These are phyloP conservation scores for Noctua fimbriata DNA, from an alignment of 2,888 invertebrate species.

Conservation along the genomic window DNA sequence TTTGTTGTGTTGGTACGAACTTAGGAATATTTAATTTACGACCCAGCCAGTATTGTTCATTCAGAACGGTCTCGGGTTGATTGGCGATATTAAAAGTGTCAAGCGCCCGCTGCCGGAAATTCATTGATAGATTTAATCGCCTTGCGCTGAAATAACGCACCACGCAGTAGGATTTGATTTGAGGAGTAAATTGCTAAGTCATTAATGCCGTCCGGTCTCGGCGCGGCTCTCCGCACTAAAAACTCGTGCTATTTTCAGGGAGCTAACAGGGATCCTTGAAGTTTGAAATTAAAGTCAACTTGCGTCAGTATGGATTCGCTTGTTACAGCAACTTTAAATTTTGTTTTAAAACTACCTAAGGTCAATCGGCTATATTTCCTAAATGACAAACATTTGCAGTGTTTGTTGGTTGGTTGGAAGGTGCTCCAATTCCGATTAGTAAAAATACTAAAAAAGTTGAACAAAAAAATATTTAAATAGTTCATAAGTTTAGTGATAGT, in stretches of 20 bases:
- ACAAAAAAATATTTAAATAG: not conserved
- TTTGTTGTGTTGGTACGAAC: slow-evolving; percentile 77
- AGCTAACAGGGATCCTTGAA: slow-evolving; percentile 77
- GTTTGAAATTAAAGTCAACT: slow-evolving; percentile 74
- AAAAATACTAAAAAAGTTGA: not conserved
- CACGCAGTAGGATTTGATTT: slow-evolving; percentile 85
- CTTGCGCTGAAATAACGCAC: slow-evolving; percentile 85
- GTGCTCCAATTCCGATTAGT: not conserved
- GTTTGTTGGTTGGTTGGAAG: not conserved
- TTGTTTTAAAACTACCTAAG: slow-evolving; percentile 32
- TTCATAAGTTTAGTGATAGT: not conserved
- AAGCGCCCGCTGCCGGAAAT: slow-evolving; percentile 88
- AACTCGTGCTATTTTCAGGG: slow-evolving; percentile 84
- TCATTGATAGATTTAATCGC: slow-evolving; percentile 90
- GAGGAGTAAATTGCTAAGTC: slow-evolving; percentile 87
- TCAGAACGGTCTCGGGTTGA: slow-evolving; percentile 85
- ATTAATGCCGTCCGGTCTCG: slow-evolving; percentile 89
- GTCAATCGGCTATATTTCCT: not conserved
- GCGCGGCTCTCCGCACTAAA: slow-evolving; percentile 78
- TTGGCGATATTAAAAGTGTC: slow-evolving; percentile 90
- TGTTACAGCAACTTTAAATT: slow-evolving; percentile 30
- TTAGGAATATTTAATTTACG: slow-evolving; percentile 87
- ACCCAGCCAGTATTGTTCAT: slow-evolving; percentile 87
- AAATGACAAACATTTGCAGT: not conserved
- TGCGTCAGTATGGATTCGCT: slow-evolving; percentile 70